A percentile compares a stretch with the other conserved stretches of the same genome.
Conservation (phyloP, 2,888 invertebrate species). For the Diarsia mendica region DNA sequence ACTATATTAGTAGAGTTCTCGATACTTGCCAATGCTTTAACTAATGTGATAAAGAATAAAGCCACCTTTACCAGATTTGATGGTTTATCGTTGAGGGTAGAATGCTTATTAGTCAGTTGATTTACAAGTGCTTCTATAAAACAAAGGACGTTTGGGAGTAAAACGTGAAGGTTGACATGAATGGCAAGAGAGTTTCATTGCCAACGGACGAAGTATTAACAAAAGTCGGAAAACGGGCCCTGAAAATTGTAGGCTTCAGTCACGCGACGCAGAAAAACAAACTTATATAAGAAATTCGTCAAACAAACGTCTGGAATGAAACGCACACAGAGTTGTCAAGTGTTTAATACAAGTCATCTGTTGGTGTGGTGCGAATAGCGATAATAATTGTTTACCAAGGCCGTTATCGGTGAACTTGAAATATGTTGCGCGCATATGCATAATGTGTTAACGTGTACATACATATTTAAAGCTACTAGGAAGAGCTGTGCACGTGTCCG, state of each 20-base stretch:
- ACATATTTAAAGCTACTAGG: conserved; percentile 79
- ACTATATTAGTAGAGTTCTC: neutral
- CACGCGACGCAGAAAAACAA: conserved; percentile 50
- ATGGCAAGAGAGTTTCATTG: conserved; percentile 53
- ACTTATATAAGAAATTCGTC: conserved; percentile 36
- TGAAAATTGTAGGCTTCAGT: conserved; percentile 33
- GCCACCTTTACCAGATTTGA: conserved; percentile 9
- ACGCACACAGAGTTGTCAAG: conserved; percentile 41
- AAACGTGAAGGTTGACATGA: conserved; percentile 50
- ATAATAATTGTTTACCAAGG: conserved; percentile 79
- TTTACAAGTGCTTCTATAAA: conserved; percentile 27
- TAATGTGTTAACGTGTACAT: conserved; percentile 81
- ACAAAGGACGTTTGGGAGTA: conserved; percentile 43
- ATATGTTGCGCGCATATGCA: conserved; percentile 76
- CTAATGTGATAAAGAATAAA: neutral
- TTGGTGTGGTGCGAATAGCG: conserved; percentile 73
- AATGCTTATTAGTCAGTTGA: conserved; percentile 15
- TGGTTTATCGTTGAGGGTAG: conserved; percentile 10
- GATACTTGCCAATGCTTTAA: neutral
- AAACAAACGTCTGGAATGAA: conserved; percentile 34
- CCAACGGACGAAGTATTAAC: conserved; percentile 42
- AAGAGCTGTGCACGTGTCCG: conserved; percentile 74
- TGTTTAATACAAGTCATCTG: conserved; percentile 67
- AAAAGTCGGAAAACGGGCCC: conserved; percentile 33
- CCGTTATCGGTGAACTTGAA: conserved; percentile 86